Percentiles rank a stretch among this genome's conserved stretches.
These are phyloP conservation scores for Ecliptopera silaceata DNA, from an alignment of 2,888 invertebrate species.

Conservation along the genomic window DNA sequence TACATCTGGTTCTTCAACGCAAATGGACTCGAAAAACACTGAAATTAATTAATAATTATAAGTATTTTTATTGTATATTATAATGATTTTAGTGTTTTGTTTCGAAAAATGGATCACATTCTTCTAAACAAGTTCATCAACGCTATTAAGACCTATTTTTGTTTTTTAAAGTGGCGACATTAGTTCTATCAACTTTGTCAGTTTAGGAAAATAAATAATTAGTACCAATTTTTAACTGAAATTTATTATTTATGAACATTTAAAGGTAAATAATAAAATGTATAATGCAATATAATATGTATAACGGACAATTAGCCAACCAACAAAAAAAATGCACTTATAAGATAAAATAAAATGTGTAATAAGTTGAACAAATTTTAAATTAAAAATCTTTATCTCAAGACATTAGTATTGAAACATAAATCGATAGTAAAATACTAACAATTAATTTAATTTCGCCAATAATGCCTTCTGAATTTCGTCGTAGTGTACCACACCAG, in stretches of 20 bases:
- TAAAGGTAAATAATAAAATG: no score
- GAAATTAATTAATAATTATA: constrained; percentile 8
- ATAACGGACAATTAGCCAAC: no score
- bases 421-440: constrained; percentile 16
- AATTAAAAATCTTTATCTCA: neutral
- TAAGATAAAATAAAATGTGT: neutral
- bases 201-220: no score
- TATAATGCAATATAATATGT: no score
- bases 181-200: no score
- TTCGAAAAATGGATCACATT: neutral
- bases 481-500: constrained; percentile 16
- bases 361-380: neutral
- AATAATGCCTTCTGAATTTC: neutral
- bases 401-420: neutral
- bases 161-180: no score
- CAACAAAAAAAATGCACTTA: no score
- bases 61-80: neutral
- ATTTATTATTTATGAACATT: no score
- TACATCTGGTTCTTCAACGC: constrained; percentile 2
- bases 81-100: no score
- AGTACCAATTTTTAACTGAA: no score
- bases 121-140: no score
- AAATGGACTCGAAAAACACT: constrained; percentile 21
- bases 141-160: no score
- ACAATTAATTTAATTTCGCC: constrained; percentile 18